Evolutionary conservation across 2,888 invertebrate genomes (phyloP).

Genomic region (Conistra vaccinii): DNA sequence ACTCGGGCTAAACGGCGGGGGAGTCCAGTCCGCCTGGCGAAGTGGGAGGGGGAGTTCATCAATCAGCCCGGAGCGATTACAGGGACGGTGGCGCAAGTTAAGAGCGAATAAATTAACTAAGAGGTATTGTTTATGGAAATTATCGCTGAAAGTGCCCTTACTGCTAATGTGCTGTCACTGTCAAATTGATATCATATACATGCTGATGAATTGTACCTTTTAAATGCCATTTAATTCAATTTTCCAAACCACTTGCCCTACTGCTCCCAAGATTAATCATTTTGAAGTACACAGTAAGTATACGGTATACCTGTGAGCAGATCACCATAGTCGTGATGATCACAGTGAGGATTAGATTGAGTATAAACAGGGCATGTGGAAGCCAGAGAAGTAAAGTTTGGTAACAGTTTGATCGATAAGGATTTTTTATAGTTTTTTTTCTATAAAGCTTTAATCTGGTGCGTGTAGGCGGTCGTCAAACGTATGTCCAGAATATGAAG

Average conservation of each 20-base stretch:
- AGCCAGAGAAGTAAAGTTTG: not conserved
- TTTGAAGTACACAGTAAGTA: too few species aligned
- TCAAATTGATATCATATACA: too few species aligned
- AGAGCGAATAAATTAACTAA: slow-evolving; percentile 13
- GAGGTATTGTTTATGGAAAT: slow-evolving; percentile 1
- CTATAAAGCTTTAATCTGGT: not conserved
- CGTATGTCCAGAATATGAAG: not conserved
- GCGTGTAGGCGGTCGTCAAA: not conserved
- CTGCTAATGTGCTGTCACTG: too few species aligned
- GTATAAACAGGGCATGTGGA: not conserved
- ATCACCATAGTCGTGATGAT: not conserved
- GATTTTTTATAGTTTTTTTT: not conserved
- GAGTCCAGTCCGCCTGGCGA: slow-evolving; percentile 70
- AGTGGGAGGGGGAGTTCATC: slow-evolving; percentile 83
- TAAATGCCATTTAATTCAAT: too few species aligned
- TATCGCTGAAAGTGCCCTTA: too few species aligned
- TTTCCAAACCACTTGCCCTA: too few species aligned
- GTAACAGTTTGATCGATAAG: not conserved
- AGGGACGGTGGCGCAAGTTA: slow-evolving; percentile 70
- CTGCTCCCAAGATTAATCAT: too few species aligned
- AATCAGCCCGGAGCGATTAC: slow-evolving; percentile 90
- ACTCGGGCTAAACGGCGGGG: slow-evolving; percentile 79
- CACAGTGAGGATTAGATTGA: not conserved
- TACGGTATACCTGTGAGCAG: too few species aligned
- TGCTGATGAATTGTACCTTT: too few species aligned